These are phyloP conservation scores for Iselma pallidipennis DNA, from an alignment of 2,888 invertebrate species.

Conservation along the genomic window DNA sequence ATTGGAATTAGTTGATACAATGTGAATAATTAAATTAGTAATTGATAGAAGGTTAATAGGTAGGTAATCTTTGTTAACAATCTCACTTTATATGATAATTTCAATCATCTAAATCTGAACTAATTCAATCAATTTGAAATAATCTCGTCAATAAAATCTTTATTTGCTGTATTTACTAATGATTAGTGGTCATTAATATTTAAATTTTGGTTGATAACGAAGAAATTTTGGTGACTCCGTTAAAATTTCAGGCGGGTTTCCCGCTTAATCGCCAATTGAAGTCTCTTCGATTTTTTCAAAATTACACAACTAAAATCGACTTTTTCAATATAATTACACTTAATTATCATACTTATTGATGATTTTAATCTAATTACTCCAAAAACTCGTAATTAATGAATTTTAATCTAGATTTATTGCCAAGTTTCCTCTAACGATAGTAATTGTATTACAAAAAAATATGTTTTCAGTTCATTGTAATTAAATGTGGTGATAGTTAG, in stretches of 20 bases:
- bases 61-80: neutral
- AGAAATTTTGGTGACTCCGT: neutral
- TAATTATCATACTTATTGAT: neutral
- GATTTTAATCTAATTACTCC: neutral
- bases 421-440: neutral
- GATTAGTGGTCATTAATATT: neutral
- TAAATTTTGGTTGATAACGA: neutral
- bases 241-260: neutral
- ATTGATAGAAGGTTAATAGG: neutral
- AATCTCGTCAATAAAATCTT: neutral
- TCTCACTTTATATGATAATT: too few species aligned
- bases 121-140: too few species aligned
- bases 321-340: neutral
- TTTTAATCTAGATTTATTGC: neutral
- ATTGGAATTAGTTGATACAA: too few species aligned
- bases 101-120: too few species aligned
- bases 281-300: conserved; percentile 12
- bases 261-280: conserved; percentile 11
- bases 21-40: neutral
- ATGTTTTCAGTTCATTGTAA: too few species aligned
- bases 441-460: too few species aligned
- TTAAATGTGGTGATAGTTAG: too few species aligned
- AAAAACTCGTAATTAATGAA: neutral
- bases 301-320: neutral
- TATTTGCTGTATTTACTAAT: neutral